Evolutionary conservation across 2,888 invertebrate species (phyloP), one percentile per base, ranked within the genome.

Genomic region (Tenthredo scrophulariae): DNA sequence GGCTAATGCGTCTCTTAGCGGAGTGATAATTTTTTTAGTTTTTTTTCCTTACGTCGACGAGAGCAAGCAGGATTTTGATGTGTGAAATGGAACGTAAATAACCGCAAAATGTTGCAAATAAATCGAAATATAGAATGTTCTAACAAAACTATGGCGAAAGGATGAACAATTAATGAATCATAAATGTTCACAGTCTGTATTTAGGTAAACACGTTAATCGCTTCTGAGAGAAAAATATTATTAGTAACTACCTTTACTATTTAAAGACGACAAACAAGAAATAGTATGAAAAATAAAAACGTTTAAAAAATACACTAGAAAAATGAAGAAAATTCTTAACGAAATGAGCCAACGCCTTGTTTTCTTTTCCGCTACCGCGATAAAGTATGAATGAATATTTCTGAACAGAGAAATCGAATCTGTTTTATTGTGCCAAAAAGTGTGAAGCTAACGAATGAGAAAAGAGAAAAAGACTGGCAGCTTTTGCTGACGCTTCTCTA

Each of bases 231-330:
- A 40, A 80, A 80, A 58, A 62, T n/a, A 80, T 37, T 62, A 50
- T 80, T 40, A 15, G 15, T 67, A 67, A 67, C 33, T 33, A 67
- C 13, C 0, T 29, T 0, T 4, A 22, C 15, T 29, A 67, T 67
- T 33, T 33, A 4, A 18, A 29, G 18, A 67, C 15, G 67, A 33
- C 13, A 67, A 67, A 67, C 33, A 67, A 67, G 67, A 33, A 33
- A 77, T 77, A 50, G n/a, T 50, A n/a, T 54, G 77, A 77, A 77
- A 77, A 77, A 54, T 50, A 77, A 26, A 46, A 75, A 46, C 46
- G 10, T 75, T 75, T 9, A 18, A 18, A 54, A 77, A 75, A 75
- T 54, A 50, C 13, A 74, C 15, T 4, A 26, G 74, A 18, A 43
- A 43, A 26, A 74, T 43, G 7, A 26, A 7, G 62, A 62, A 62